These are phyloP conservation scores for Sphaerophoria rueppellii DNA, from an alignment of 2,888 invertebrate genomes.

Conservation along the genomic window DNA sequence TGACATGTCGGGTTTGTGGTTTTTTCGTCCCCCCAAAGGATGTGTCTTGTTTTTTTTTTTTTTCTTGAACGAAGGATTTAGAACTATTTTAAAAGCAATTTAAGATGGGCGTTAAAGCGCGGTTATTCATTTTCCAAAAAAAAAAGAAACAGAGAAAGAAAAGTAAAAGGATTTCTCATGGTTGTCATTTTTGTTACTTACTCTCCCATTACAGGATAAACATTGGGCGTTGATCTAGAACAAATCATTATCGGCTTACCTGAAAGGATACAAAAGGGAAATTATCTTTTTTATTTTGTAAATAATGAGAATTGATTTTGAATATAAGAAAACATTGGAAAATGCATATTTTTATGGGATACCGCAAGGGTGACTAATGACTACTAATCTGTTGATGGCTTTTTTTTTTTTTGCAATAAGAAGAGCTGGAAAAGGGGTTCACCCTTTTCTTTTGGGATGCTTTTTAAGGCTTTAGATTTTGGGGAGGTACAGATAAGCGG, in stretches of 20 bases:
- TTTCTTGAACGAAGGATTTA: constrained; percentile 42
- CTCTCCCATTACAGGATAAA: constrained; percentile 2
- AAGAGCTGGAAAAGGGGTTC: constrained; percentile 25
- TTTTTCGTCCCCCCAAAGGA: not conserved
- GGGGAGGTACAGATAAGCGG: constrained; percentile 16
- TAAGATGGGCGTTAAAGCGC: constrained; percentile 41
- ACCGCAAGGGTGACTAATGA: constrained; percentile 24
- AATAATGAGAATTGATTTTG: constrained; percentile 32
- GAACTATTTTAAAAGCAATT: constrained; percentile 46
- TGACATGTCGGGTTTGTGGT: constrained; percentile 36
- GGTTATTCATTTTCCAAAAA: not conserved
- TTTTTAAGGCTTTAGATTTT: not conserved
- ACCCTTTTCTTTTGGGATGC: not conserved
- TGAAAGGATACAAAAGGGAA: constrained; percentile 51
- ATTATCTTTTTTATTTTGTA: not conserved
- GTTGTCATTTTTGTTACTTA: constrained; percentile 33
- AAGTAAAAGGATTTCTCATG: constrained; percentile 42
- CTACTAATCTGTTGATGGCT: constrained; percentile 34
- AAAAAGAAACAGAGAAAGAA: not conserved
- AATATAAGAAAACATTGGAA: constrained; percentile 29
- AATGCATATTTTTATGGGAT: not conserved
- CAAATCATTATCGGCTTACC: constrained; percentile 69
- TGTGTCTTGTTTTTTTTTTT: constrained; percentile 24
- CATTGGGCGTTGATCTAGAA: constrained; percentile 47
- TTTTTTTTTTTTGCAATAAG: constrained; percentile 7